Evolutionary conservation across 2,113 vertebrate species (phyloP).

Genomic region (Micronycteris hirsuta): DNA sequence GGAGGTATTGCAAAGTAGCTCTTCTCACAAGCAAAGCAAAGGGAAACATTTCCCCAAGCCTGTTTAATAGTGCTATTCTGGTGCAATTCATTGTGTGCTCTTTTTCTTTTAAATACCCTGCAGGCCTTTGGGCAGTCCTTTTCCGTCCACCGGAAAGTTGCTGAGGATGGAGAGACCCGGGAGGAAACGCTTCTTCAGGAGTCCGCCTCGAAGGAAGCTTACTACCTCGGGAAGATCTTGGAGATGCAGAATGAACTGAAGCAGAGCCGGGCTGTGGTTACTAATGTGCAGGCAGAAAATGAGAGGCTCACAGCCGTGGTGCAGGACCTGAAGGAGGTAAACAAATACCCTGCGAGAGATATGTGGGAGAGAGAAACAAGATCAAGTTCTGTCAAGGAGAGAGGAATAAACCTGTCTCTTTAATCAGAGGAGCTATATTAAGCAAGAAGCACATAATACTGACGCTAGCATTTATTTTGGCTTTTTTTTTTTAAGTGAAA

Average conservation of each 20-base stretch:
- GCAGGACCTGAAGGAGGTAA: constrained; percentile 94
- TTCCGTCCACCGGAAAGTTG: constrained; percentile 96
- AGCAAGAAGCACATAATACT: background rate
- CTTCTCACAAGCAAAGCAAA: background rate
- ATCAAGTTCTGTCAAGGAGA: background rate
- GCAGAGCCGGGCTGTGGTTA: constrained; percentile 87
- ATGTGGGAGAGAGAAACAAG: background rate
- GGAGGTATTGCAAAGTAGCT: background rate
- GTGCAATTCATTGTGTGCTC: background rate
- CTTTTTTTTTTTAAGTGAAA: background rate
- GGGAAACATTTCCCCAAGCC: background rate
- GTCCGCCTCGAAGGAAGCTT: constrained; percentile 95
- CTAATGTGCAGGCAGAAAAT: constrained; percentile 91
- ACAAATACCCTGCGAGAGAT: background rate
- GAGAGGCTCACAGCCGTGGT: constrained; percentile 88
- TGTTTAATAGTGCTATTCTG: rapidly evolving
- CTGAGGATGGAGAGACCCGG: constrained; percentile 94
- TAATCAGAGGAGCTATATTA: background rate
- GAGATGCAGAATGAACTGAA: constrained; percentile 94
- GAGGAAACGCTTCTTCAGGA: constrained; percentile 97
- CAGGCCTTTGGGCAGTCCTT: constrained; percentile 99
- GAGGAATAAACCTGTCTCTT: background rate
- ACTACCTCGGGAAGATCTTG: constrained; percentile 91
- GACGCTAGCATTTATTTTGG: background rate
- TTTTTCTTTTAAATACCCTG: constrained; percentile 31